Conservation (phyloP, 2,888 invertebrate genomes). For the Drosophila yooni region DNA sequence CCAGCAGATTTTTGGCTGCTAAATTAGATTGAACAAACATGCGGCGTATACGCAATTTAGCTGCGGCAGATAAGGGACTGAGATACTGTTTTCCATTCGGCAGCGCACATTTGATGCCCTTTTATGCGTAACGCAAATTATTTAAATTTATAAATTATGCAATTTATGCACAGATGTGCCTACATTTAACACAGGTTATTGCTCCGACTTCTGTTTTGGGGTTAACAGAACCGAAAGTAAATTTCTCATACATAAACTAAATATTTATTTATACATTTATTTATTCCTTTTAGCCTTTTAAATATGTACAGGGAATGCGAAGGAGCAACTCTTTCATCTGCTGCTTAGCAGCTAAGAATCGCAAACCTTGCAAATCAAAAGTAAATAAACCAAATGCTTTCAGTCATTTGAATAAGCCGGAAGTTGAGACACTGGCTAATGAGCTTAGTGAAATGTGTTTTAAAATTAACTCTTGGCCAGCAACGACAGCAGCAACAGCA, state of each 20-base stretch:
- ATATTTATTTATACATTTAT: not conserved
- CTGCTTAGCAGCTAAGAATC: not conserved
- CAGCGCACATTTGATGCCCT: conserved; percentile 12
- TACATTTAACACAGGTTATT: not conserved
- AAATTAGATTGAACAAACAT: conserved; percentile 27
- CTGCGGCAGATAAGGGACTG: not conserved
- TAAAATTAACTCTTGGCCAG: conserved; percentile 67
- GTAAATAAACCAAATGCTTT: conserved; percentile 61
- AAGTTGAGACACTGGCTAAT: conserved; percentile 49
- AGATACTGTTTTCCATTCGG: not conserved
- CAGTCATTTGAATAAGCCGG: conserved; percentile 58
- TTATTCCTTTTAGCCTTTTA: not conserved
- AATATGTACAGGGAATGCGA: not conserved
- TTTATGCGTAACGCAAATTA: conserved; percentile 30
- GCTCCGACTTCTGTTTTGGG: not conserved
- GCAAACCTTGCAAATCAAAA: conserved; percentile 51
- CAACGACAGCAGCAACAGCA: conserved; percentile 20
- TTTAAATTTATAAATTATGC: conserved; percentile 2
- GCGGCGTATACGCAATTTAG: conserved; percentile 45
- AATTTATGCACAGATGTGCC: not conserved
- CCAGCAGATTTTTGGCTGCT: conserved; percentile 39
- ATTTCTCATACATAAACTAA: not conserved
- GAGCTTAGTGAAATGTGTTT: conserved; percentile 72
- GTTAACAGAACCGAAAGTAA: not conserved
- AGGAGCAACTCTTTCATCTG: not conserved